phyloP scores from a whole-genome alignment of 2,888 invertebrate genomes.

The Coleophora deauratella region DNA sequence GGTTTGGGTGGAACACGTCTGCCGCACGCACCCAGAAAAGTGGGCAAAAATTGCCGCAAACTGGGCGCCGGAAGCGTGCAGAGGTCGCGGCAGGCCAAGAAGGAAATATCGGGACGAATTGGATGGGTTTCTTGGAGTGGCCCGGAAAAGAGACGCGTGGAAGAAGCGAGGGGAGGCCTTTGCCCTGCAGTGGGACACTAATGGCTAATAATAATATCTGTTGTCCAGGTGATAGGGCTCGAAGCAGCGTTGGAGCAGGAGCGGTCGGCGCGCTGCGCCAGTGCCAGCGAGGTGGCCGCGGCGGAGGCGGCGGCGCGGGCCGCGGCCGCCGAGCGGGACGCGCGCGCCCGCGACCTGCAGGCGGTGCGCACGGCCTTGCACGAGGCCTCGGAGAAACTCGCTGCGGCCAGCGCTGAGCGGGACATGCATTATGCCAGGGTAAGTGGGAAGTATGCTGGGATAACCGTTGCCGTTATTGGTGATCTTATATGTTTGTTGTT shows the following conservation, averaged over 20 bases:
- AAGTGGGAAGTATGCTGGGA: slow-evolving; percentile 27
- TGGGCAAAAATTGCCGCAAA: too few species aligned
- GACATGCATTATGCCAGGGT: slow-evolving; percentile 63
- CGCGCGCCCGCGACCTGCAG: slow-evolving; percentile 52
- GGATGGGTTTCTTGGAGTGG: too few species aligned
- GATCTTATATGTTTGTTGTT: too few species aligned
- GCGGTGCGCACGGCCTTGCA: slow-evolving; percentile 53
- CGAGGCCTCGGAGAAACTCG: slow-evolving; percentile 57
- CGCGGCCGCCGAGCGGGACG: slow-evolving; percentile 66
- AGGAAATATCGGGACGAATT: too few species aligned
- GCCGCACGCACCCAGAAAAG: too few species aligned
- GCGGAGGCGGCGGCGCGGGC: slow-evolving; percentile 57
- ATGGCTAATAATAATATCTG: neutral
- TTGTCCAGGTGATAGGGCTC: slow-evolving; percentile 78
- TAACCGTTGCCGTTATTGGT: too few species aligned
- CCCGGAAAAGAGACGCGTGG: too few species aligned
- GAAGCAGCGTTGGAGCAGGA: slow-evolving; percentile 94
- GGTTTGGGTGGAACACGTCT: too few species aligned
- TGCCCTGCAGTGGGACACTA: neutral
- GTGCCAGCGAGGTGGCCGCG: slow-evolving; percentile 86
- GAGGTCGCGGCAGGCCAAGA: too few species aligned
- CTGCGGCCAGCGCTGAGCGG: slow-evolving; percentile 56
- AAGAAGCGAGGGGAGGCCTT: too few species aligned
- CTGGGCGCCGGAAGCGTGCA: too few species aligned
- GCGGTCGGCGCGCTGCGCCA: slow-evolving; percentile 85